Conservation (phyloP, 2,888 invertebrate species). For the Odontomyia ornata region DNA sequence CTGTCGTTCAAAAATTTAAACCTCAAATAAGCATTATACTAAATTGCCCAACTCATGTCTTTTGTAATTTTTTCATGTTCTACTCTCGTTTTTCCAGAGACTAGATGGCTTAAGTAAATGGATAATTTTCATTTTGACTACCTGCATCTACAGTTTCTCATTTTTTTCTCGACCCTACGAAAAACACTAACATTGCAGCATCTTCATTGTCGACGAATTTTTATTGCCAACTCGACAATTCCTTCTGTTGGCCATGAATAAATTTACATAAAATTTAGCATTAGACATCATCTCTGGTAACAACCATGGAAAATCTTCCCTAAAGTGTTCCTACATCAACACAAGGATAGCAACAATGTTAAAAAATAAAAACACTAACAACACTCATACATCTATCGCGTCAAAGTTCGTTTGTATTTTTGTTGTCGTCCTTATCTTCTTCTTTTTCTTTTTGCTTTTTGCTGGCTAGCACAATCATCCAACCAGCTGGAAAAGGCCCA, state of each 20-base stretch:
- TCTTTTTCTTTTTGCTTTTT: background rate
- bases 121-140: conserved; percentile 7
- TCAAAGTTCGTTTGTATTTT: background rate
- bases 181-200: background rate
- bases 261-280: conserved; percentile 43
- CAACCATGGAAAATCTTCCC: conserved; percentile 19
- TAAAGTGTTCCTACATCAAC: conserved; percentile 15
- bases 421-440: background rate
- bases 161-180: background rate
- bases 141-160: background rate
- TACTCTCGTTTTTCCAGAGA: too few relatives aligned
- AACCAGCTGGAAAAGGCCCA: background rate
- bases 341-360: background rate
- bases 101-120: background rate
- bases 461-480: background rate
- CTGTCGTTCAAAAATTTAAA: too few relatives aligned
- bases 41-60: too few relatives aligned
- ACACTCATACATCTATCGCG: too few relatives aligned
- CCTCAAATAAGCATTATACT: too few relatives aligned
- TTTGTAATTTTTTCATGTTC: too few relatives aligned
- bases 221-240: conserved; percentile 41
- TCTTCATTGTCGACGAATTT: conserved; percentile 21
- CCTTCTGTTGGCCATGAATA: conserved; percentile 43
- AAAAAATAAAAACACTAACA: background rate
- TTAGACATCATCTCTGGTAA: conserved; percentile 26